A percentile compares a stretch with the other conserved stretches of the same genome.
phyloP scores from a whole-genome alignment of 2,797 vertebrate genomes.

The Orestias chungarensis region DNA sequence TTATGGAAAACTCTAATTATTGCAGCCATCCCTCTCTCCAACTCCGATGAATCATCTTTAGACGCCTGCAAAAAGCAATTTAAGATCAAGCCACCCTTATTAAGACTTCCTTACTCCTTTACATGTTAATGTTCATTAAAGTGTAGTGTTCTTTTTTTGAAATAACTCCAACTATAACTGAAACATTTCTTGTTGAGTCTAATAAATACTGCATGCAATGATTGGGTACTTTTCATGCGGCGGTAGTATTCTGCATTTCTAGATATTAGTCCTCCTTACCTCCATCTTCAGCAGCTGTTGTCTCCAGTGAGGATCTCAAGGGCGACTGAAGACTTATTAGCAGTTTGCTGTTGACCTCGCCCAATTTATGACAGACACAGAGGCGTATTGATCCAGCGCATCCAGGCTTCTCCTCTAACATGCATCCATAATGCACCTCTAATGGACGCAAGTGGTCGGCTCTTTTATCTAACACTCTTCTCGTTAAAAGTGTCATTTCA shows the following conservation, averaged over 20 bases:
- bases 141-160: background rate
- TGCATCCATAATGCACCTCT: constrained; percentile 56
- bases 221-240: background rate
- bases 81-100: background rate
- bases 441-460: constrained; percentile 62
- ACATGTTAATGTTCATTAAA: background rate
- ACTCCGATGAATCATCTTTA: constrained; percentile 58
- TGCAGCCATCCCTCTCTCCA: constrained; percentile 74
- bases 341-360: constrained; percentile 41
- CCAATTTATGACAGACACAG: constrained; percentile 37
- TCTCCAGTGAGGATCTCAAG: constrained; percentile 24
- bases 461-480: constrained; percentile 37
- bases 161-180: background rate
- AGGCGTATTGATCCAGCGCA: constrained; percentile 55
- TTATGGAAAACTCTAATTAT: constrained; percentile 79
- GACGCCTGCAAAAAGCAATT: constrained; percentile 47
- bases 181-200: background rate
- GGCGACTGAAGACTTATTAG: constrained; percentile 17
- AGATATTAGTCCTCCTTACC: constrained; percentile 52
- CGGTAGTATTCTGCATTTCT: background rate
- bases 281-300: constrained; percentile 51
- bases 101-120: background rate
- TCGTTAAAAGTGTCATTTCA: constrained; percentile 26
- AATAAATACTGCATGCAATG: background rate
- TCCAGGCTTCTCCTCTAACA: constrained; percentile 11